Evolutionary conservation across 2,113 vertebrate species (phyloP).

Genomic region (Chitala chitala): DNA sequence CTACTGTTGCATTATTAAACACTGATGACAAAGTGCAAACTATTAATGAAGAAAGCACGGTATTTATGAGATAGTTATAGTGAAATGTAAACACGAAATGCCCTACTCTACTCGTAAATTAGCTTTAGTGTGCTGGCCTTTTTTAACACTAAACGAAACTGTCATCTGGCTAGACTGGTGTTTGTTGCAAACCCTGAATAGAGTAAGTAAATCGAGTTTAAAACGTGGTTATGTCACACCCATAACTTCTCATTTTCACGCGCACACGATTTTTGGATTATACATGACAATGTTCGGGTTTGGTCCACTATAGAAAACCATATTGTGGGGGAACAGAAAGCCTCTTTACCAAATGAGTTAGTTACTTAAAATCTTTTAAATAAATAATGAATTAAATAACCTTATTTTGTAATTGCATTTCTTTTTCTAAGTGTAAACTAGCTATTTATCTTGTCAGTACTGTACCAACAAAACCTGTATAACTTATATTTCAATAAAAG

Average conservation of each 20-base stretch:
- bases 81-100: neutral
- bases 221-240: neutral
- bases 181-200: neutral
- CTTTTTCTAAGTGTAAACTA: conserved; percentile 35
- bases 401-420: conserved; percentile 41
- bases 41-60: neutral
- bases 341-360: conserved; percentile 20
- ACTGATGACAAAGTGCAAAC: neutral
- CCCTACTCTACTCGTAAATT: neutral
- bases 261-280: neutral
- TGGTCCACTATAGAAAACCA: neutral
- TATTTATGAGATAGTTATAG: neutral
- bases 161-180: neutral
- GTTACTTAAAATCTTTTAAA: conserved; percentile 20
- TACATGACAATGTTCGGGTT: conserved; percentile 1
- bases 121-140: neutral
- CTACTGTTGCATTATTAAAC: neutral
- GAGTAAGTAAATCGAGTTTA: neutral
- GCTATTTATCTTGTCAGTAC: conserved; percentile 36
- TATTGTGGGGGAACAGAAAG: neutral
- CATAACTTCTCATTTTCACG: neutral
- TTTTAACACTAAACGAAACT: neutral
- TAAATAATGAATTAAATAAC: conserved; percentile 1
- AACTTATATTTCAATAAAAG: conserved; percentile 48
- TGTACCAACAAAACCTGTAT: conserved; percentile 42